Conservation (phyloP, 2,888 invertebrate genomes). For the Hydropsyche betteni region DNA sequence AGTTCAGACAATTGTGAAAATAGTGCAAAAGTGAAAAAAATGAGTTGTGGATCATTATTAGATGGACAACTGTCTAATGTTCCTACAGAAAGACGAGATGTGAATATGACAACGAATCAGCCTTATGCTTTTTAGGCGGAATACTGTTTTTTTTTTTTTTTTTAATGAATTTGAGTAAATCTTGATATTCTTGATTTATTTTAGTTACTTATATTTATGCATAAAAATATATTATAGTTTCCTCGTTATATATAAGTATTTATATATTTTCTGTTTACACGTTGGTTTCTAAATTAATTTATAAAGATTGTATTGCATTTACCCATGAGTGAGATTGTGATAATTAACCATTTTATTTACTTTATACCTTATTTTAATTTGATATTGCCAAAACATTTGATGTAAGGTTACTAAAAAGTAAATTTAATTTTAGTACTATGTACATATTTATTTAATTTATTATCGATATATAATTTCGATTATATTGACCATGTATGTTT, state of each 20-base stretch:
- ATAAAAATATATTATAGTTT: no score
- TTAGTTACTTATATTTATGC: no score
- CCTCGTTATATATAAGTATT: neutral
- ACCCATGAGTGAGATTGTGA: conserved; percentile 1
- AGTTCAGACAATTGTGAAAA: conserved; percentile 63
- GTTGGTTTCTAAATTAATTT: neutral
- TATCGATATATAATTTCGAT: neutral
- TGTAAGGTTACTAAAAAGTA: no score
- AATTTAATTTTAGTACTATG: neutral
- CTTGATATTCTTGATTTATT: no score
- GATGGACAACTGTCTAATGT: conserved; percentile 54
- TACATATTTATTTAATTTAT: conserved; percentile 33
- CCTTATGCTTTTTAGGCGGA: conserved; percentile 47
- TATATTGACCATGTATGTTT: conserved; percentile 4
- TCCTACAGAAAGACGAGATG: conserved; percentile 55
- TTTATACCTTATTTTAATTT: neutral
- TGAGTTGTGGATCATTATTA: conserved; percentile 63
- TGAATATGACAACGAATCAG: conserved; percentile 59
- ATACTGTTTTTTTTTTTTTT: neutral
- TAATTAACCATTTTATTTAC: conserved; percentile 12
- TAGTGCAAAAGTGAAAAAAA: conserved; percentile 60
- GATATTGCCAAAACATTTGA: conserved; percentile 17
- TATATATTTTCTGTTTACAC: neutral
- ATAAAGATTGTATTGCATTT: conserved; percentile 15
- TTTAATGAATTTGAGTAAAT: neutral